Base-by-base conservation (phyloP, 2,888 invertebrate species). In the Eledone cirrhosa region DNA sequence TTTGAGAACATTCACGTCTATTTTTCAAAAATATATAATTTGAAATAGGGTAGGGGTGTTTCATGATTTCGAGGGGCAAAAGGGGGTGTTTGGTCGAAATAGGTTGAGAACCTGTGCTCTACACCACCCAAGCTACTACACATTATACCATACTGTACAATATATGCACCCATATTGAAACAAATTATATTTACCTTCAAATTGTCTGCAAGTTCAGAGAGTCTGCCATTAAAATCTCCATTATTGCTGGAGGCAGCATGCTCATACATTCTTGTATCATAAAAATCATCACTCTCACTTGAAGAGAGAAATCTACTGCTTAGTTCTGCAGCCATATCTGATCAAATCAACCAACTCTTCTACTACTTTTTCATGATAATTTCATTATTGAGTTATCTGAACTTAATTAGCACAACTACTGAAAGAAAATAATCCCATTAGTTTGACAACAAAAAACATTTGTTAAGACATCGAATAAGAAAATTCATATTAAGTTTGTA, bases 161-260 rank as follows among this genome's bases (percentile, higher is more conserved):
- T 24, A 63, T n/a, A 63, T 19, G 11, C 27, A 24, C 22, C 63
- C 11, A 63, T 41, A 41, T 41, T 0, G 13, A 67, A 33, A 5
- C 31, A 31, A 41, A 72, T 1, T 11, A 22, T 2, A 16, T 78
- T 75, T 80, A 86, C 87, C 85, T 86, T 85, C 33, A 88, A 83
- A 80, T 88, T 88, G 59, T 86, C 83, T 76, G 85, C 86, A 2
- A 88, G 83, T 69, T 86, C 82, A 78, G 86, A 84, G 76, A 88
- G 83, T 81, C 86, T 85, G 74, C 85, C 86, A 85, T 87, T 87
- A 72, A 72, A 27, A 2, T 41, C 67, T 27, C 67, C 67, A 19
- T n/a, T 16, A 41, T 24, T 41, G 22, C 72, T 2, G 31, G 22
- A 11, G n/a, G 2, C 19, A 11, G 31, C 41, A 33, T 33, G 33